Conservation (phyloP, 2,113 vertebrate genomes). For the Phyllostomus discolor region DNA sequence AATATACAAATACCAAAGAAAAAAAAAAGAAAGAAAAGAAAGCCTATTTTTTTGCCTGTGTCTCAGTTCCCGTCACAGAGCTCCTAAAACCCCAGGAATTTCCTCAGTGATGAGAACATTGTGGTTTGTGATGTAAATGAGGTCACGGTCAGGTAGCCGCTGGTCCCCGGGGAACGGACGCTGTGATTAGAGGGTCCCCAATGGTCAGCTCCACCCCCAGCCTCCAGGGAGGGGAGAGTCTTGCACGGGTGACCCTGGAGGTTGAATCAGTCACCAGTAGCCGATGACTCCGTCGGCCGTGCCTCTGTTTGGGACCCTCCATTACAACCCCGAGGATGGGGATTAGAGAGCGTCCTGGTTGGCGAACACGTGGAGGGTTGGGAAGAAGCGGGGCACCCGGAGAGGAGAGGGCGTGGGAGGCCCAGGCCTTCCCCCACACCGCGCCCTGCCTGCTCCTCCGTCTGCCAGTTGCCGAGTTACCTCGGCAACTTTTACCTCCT, state of each 20-base stretch:
- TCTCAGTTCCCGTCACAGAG: not conserved
- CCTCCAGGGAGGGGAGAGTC: not conserved
- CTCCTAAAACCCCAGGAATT: not conserved
- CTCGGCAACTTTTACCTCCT: too few species aligned
- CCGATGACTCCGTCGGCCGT: accelerated
- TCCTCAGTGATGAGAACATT: accelerated
- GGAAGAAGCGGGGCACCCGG: accelerated
- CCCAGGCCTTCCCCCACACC: not conserved
- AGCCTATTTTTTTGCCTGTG: too few species aligned
- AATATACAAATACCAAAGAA: too few species aligned
- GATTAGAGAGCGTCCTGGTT: not conserved
- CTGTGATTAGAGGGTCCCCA: too few species aligned
- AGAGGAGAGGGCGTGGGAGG: too few species aligned
- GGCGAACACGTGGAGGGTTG: accelerated
- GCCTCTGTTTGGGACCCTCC: not conserved
- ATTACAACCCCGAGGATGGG: not conserved
- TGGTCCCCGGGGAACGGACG: too few species aligned
- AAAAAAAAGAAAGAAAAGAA: too few species aligned
- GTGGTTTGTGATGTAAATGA: not conserved
- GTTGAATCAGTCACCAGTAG: accelerated
- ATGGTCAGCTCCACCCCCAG: not conserved
- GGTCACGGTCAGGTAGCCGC: not conserved
- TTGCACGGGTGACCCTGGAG: not conserved
- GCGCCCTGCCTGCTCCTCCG: too few species aligned
- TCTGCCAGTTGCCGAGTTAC: not conserved